Percentiles rank a stretch among this genome's conserved stretches.
Conservation (phyloP, 2,888 invertebrate genomes). For the Nysson spinosus region DNA sequence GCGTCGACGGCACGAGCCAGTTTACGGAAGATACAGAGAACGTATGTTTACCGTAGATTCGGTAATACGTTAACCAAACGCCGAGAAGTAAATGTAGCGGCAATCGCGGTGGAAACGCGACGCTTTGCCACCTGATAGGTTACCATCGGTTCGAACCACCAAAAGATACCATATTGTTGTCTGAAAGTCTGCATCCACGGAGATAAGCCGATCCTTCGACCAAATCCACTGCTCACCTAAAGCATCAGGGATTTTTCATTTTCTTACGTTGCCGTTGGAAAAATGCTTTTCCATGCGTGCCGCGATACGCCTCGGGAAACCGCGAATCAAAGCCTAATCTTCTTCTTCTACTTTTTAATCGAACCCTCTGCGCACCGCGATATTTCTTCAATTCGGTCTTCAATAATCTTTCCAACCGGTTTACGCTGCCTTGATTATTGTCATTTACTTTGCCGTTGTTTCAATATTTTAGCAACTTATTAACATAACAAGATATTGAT, state of each 20-base stretch:
- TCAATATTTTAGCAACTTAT: too few species aligned
- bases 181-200: slow-evolving; percentile 34
- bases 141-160: slow-evolving; percentile 55
- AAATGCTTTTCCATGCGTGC: too few species aligned
- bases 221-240: not conserved
- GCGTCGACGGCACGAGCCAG: slow-evolving; percentile 22
- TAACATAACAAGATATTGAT: too few species aligned
- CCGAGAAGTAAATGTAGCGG: slow-evolving; percentile 57
- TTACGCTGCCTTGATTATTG: too few species aligned
- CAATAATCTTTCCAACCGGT: too few species aligned
- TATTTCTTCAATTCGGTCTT: too few species aligned
- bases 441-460: too few species aligned
- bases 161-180: slow-evolving; percentile 62
- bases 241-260: not conserved
- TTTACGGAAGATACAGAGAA: slow-evolving; percentile 18
- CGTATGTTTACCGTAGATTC: slow-evolving; percentile 11
- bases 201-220: slow-evolving; percentile 46
- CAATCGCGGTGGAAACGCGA: slow-evolving; percentile 28
- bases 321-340: too few species aligned
- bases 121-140: slow-evolving; percentile 20
- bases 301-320: too few species aligned
- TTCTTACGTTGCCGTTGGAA: too few species aligned
- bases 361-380: too few species aligned
- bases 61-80: slow-evolving; percentile 54
- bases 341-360: too few species aligned